A percentile compares a stretch with the other conserved stretches of the same genome.
These are phyloP conservation scores for Drosophila bocki DNA, from an alignment of 1,140 invertebrate genomes.

Conservation along the genomic window DNA sequence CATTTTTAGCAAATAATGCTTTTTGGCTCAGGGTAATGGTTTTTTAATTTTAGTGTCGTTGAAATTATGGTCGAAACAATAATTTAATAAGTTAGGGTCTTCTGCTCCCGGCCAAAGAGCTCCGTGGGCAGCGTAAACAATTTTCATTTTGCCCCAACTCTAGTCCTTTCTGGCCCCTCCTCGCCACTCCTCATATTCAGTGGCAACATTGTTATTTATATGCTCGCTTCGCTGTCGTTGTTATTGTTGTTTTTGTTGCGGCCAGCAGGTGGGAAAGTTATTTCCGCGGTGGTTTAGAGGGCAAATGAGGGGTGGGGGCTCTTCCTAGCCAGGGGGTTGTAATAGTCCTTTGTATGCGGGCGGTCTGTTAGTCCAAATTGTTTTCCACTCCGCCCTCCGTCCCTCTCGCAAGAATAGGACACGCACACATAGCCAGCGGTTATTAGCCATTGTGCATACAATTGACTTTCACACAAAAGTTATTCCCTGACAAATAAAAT, in stretches of 20 bases:
- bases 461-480: conserved; percentile 43
- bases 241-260: conserved; percentile 43
- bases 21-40: conserved; percentile 67
- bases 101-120: conserved; percentile 55
- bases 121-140: conserved; percentile 67
- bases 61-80: conserved; percentile 82
- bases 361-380: conserved; percentile 54
- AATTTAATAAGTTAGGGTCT: conserved; percentile 83
- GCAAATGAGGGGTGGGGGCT: not conserved
- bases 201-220: conserved; percentile 78
- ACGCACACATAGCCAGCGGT: conserved; percentile 58
- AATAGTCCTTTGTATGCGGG: conserved; percentile 61
- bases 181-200: conserved; percentile 31
- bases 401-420: not conserved
- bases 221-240: conserved; percentile 39
- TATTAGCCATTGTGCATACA: conserved; percentile 58
- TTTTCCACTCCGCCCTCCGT: conserved; percentile 26
- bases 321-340: conserved; percentile 25
- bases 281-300: conserved; percentile 12
- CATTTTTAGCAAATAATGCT: conserved; percentile 62
- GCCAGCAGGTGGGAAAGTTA: conserved; percentile 70
- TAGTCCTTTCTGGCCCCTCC: not conserved
- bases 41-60: conserved; percentile 84
- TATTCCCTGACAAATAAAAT: not conserved
- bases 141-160: conserved; percentile 54